A percentile compares a stretch with the other conserved stretches of the same genome.
Evolutionary conservation across 2,797 vertebrate genomes (phyloP).

Genomic region (Knipowitschia caucasica): DNA sequence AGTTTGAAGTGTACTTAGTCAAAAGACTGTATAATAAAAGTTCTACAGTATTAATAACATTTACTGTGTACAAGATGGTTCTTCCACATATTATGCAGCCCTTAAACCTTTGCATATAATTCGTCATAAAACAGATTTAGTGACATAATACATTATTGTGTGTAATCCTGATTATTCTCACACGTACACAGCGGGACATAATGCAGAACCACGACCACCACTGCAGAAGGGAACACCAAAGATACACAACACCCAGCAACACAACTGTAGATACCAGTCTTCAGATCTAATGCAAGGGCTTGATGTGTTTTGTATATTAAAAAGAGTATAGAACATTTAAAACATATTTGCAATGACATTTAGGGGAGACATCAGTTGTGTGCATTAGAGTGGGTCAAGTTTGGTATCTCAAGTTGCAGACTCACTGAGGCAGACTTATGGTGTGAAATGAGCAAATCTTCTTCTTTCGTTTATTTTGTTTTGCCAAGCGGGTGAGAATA

Average conservation of each 20-base stretch:
- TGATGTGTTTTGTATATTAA: neutral
- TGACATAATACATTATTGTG: no score
- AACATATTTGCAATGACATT: neutral
- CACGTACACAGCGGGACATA: no score
- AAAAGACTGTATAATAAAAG: no score
- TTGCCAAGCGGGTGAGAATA: slow-evolving; percentile 92
- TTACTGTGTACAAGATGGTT: no score
- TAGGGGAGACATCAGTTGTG: slow-evolving; percentile 47
- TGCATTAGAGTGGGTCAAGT: slow-evolving; percentile 67
- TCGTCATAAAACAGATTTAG: no score
- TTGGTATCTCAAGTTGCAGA: slow-evolving; percentile 91
- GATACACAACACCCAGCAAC: slow-evolving; percentile 77
- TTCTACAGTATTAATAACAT: no score
- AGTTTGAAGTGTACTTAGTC: no score
- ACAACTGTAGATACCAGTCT: slow-evolving; percentile 89
- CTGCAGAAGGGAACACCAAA: slow-evolving; percentile 43
- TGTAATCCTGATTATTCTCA: no score
- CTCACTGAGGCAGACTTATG: slow-evolving; percentile 90
- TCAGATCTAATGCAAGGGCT: slow-evolving; percentile 73
- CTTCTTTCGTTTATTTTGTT: slow-evolving; percentile 78
- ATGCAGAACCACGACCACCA: no score
- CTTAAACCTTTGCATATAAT: no score
- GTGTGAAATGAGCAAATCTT: slow-evolving; percentile 96
- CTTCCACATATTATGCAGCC: no score
- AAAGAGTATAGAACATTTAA: neutral